These are phyloP conservation scores for Rhabdornis inornatus DNA, from an alignment of 2,113 vertebrate species.

Conservation along the genomic window DNA sequence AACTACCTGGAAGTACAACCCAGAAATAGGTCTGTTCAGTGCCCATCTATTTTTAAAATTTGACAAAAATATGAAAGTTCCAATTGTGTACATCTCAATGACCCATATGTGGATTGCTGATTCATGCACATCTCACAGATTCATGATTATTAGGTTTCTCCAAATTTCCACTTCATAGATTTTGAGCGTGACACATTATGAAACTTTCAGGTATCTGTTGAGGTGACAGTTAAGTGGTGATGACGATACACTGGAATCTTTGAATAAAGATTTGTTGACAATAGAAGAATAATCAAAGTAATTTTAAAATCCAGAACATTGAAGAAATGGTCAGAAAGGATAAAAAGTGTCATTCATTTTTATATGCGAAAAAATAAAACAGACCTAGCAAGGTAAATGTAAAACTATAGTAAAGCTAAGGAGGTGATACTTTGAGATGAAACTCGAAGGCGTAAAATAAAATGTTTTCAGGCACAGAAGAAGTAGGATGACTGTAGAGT, in stretches of 20 bases:
- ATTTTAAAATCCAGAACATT: neutral
- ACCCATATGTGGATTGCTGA: neutral
- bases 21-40: neutral
- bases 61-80: neutral
- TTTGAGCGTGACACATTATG: neutral
- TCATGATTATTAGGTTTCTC: neutral
- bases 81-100: neutral
- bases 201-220: neutral
- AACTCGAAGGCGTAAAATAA: neutral
- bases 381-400: neutral
- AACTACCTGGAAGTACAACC: neutral
- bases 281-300: neutral
- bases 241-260: rapidly evolving
- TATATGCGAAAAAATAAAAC: neutral
- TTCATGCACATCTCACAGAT: neutral
- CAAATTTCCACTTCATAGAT: neutral
- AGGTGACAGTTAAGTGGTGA: neutral
- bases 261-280: neutral
- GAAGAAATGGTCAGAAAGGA: neutral
- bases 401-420: neutral
- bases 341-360: neutral
- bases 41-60: neutral
- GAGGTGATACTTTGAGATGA: neutral
- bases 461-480: neutral
- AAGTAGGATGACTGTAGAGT: neutral